Evolutionary conservation across 2,113 vertebrate species (phyloP).

Genomic region (Prionailurus bengalensis): DNA sequence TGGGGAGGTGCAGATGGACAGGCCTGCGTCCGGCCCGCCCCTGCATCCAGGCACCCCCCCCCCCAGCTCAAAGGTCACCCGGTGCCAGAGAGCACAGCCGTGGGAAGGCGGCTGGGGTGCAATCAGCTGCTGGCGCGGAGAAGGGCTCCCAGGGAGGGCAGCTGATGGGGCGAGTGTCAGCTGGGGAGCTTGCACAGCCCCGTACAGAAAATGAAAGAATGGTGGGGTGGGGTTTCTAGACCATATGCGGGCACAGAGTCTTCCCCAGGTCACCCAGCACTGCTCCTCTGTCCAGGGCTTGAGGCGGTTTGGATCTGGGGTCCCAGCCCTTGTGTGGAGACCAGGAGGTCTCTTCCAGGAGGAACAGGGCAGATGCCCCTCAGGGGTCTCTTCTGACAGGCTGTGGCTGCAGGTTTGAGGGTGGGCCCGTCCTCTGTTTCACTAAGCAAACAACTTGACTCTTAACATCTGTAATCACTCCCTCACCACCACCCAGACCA

Average conservation of each 20-base stretch:
- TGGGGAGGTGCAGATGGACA: background rate
- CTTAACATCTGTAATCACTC: too few relatives aligned
- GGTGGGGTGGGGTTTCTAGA: background rate
- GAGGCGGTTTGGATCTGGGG: background rate
- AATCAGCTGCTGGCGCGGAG: background rate
- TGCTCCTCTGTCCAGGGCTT: background rate
- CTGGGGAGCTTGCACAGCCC: background rate
- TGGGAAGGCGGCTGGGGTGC: accelerated
- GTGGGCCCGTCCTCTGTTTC: background rate
- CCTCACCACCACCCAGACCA: background rate
- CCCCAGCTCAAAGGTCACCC: background rate
- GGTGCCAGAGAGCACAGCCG: background rate
- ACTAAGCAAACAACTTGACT: too few relatives aligned
- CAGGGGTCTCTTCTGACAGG: background rate
- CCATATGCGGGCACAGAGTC: too few relatives aligned
- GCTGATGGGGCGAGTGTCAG: background rate
- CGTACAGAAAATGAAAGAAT: background rate
- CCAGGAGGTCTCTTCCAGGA: background rate
- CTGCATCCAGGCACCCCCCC: background rate
- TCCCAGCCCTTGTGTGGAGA: background rate
- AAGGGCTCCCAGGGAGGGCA: background rate
- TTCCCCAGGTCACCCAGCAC: background rate
- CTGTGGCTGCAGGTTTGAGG: background rate
- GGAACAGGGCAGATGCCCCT: background rate
- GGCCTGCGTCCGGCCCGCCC: background rate